Evolutionary conservation across 2,113 vertebrate genomes (phyloP), one percentile per base, ranked within the genome.

Genomic region (Pyrgilauda ruficollis): DNA sequence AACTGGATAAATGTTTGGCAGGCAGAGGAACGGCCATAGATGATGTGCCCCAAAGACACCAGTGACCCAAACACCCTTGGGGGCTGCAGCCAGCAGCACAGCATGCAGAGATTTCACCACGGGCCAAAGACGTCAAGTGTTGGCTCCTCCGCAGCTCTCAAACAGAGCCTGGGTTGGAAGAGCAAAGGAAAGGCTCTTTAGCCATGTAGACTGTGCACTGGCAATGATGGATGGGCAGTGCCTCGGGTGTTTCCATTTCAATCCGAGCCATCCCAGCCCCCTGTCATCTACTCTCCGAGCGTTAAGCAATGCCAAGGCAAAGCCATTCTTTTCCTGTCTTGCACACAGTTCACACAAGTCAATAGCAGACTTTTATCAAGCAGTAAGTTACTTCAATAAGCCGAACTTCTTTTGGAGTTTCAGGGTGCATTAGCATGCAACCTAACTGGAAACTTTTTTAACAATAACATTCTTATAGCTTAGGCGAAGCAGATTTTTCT

Each of bases 321-420:
- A 93, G 63, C 15, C 67, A 28, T 77, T 88, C 26, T 93, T 90
- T 33, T 39, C 39, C 70, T 22, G 23, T 24, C 89, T 59, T 55
- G 58, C 31, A 67, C 39, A 31, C 50, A 33, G 24, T 15, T 59
- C 17, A 1, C 41, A 31, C 15, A 31, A 9, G 74, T 50, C 81
- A 83, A 49, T 8, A 74, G 46, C 39, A 59, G 62, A 37, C 11
- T 83, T 91, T 77, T 43, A 62, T 33, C 30, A 7, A 69, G 70
- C 27, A 79, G 6, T 43, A 62, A 85, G 30, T 80, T 83, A 55
- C 55, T 74, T 59, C 50, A 79, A 13, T 16, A 82, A 91, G 46
- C 37, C 46, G 74, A 90, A 95, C 37, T 62, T 28, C 31, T 87
- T 79, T 35, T 67, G 64, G 82, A 83, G 21, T 55, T 91, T 93